Base-by-base conservation (phyloP, 1,140 invertebrate species). In the Drosophila navojoa region DNA sequence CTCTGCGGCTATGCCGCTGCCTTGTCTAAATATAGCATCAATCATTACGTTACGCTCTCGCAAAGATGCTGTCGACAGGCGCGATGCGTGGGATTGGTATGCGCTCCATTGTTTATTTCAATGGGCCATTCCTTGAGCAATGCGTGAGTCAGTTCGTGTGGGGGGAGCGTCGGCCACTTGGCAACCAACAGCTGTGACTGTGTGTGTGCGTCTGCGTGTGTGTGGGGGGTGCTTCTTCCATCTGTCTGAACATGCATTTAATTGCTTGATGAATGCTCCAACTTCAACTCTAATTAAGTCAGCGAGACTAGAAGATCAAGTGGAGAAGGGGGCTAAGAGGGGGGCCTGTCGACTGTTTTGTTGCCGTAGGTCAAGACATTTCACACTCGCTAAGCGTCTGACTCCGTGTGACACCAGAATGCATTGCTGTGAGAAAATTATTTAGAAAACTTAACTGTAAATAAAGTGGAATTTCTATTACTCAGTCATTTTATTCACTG, bases 301-400 rank as follows among this genome's bases (percentile, higher is more conserved):
- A 13, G 68, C 42, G 45, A 59, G 62, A 57, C 35, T 66, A 66
- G 61, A 42, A 64, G 15, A 32, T 38, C 38, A 38, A 35, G 5
- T n/a, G 16, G 32, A 22, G 22, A 40, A 35, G 16, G 27, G 1
- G 5, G 42, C 53, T 22, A 10, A 5, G n/a, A n/a, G 15, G 45
- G 59, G 25, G 16, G 52, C 15, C 42, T 45, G 42, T 45, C 29
- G 52, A 29, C 15, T 15, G 42, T 27, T 42, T 32, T 57, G 45
- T 79, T 82, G 71, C 72, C 72, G 80, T 85, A 84, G 80, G 80
- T 85, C 80, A 84, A 85, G 81, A 73, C 81, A 67, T 76, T 84
- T 84, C 80, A 67, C 80, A 84, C 77, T 72, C 70, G 32, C 55
- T 55, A 69, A 69, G 10, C 9, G 19, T 1, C 45, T 47, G 19